Base-by-base conservation (phyloP, 2,888 invertebrate species). In the Lacanobia wlatinum region DNA sequence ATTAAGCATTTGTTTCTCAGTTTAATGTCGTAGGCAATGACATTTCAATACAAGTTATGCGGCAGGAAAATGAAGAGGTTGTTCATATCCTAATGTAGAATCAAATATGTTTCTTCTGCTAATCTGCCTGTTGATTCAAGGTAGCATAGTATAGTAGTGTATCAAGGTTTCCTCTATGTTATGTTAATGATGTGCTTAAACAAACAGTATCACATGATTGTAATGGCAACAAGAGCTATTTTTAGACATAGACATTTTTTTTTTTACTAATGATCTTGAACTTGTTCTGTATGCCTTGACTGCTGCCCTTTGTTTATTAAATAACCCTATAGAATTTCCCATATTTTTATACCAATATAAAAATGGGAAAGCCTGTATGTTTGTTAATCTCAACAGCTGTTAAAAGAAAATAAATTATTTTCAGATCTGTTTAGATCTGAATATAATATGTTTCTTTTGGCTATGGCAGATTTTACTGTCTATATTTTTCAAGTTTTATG, bases 101-200 rank as follows among this genome's bases (percentile, higher is more conserved):
- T 18, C 18, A 2, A 58, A 18, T 28, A 2, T 4, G 56, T 38
- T 66, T 46, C 48, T 53, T 50, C 12, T 52, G 10, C n/a, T 34
- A 66, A 50, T 43, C 65, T 71, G 72, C 75, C 82, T 82, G 59
- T 62, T 75, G 21, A 67, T 40, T 70, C 73, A 83, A 80, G 80
- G 81, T 68, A 53, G 65, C 52, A 40, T 70, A 65, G 21, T 60
- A 76, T 70, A 65, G 21, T 60, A 76, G 68, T 76, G 74, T 78
- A 66, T 65, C 80, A 79, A 80, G 82, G 77, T 81, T 80, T 63
- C 60, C 73, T 78, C 59, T 81, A 71, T 80, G 77, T 82, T 73
- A 78, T 84, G 78, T 50, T 72, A 61, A 59, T 78, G 64, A 65
- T 73, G 74, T 69, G 69, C 23, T 74, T 71, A 67, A 68, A 83